phyloP scores from a whole-genome alignment of 2,797 vertebrate species.

The Margarornis squamiger region DNA sequence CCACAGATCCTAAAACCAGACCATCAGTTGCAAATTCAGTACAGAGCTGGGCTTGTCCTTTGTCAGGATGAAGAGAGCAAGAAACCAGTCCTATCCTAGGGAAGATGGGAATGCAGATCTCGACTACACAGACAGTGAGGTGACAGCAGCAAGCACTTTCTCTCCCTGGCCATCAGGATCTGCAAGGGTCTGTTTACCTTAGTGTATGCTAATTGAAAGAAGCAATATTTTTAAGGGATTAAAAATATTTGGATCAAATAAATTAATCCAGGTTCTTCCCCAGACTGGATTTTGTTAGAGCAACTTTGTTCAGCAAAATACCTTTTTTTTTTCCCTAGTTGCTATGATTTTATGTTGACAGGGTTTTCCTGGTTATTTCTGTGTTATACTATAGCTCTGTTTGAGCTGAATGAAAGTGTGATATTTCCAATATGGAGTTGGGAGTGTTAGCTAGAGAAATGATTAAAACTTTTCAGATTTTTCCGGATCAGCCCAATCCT shows the following conservation, averaged over 20 bases:
- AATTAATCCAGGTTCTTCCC: background rate
- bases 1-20: background rate
- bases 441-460: background rate
- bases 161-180: background rate
- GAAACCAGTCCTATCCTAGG: background rate
- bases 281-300: background rate
- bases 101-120: background rate
- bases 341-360: background rate
- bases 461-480: background rate
- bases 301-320: background rate
- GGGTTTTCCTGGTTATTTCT: background rate
- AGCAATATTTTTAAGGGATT: background rate
- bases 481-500: background rate
- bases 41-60: background rate
- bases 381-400: background rate
- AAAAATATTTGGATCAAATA: background rate
- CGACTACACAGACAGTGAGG: rapidly evolving
- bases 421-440: background rate
- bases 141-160: rapidly evolving
- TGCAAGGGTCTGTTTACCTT: background rate
- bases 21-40: background rate
- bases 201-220: background rate
- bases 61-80: background rate
- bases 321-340: background rate
- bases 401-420: background rate